Base-by-base conservation (phyloP, 2,888 invertebrate genomes). In the Himalopsyche japonica region DNA sequence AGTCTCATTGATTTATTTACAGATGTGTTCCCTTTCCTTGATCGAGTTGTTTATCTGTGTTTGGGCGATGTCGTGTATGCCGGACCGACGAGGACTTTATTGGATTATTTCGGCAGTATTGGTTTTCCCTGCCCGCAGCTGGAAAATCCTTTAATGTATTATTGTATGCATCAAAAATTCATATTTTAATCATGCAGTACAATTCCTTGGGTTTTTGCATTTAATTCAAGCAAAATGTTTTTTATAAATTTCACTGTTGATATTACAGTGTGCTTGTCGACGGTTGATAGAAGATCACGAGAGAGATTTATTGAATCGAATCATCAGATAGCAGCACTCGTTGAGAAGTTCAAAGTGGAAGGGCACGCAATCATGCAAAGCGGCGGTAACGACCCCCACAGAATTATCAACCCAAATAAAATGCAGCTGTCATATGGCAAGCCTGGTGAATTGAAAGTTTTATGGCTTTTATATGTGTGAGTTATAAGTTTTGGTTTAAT, bases 101-200 rank as follows among this genome's bases (percentile, higher is more conserved):
- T 99, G 85, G 97, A 97, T 89, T 99, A 99, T 90, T 99, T 99
- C 90, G 96, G 97, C 83, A 96, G 96, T 87, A 97, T 99, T 87
- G 99, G 99, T 2, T 98, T 98, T 89, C 98, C 98, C 0, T 99
- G 99, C 90, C 99, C 99, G 0, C 97, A 98, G 89, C 92, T 98
- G 79, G 99, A 99, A 89, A 99, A 99, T 90, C 99, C 99, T 0
- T 93, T 99, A n/a, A 98, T 98, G 96, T 99, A 98, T 90, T 99
- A 98, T 89, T 92, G 98, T 98, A 91, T 95, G 97, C 94, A 79
- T 81, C 12, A 24, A 12, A 3, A 15, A 18, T 77, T 18, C 15
- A 43, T 43, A 5, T 5, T 43, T 43, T 43, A 5, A 7, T 37
- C 10, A 37, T 37, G n/a, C 37, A 37, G 37, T 8, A 27, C 27